Conservation (phyloP, 2,797 vertebrate species). For the Lophius americanus region DNA sequence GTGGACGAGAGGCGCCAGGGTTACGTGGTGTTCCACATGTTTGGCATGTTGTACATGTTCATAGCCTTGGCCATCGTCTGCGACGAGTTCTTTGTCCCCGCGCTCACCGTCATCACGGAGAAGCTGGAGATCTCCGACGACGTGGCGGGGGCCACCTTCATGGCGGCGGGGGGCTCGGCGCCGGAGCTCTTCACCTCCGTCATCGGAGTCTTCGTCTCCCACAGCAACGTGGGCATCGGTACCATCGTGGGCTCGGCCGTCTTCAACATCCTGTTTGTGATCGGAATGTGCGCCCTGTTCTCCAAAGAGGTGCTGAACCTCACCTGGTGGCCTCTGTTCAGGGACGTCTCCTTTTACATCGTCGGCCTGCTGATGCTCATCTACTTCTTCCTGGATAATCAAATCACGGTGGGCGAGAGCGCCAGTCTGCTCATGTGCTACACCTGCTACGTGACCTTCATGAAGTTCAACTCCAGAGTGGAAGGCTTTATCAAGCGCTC, state of each 20-base stretch:
- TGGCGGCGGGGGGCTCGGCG: conserved; percentile 96
- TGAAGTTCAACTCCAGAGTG: conserved; percentile 93
- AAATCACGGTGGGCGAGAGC: conserved; percentile 89
- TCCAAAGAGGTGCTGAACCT: conserved; percentile 94
- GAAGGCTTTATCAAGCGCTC: conserved; percentile 86
- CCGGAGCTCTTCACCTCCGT: conserved; percentile 98
- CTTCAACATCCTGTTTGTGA: conserved; percentile 98
- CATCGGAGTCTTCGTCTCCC: conserved; percentile 95
- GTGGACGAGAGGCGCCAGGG: conserved; percentile 89
- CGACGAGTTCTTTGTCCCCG: conserved; percentile 97
- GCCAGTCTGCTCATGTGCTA: conserved; percentile 88
- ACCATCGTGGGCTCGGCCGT: conserved; percentile 97
- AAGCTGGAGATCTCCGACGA: conserved; percentile 94
- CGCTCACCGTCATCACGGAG: conserved; percentile 95
- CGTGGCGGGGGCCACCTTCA: conserved; percentile 96
- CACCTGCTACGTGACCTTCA: conserved; percentile 91
- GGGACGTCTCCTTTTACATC: conserved; percentile 96
- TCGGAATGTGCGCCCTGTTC: conserved; percentile 98
- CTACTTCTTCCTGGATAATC: conserved; percentile 95
- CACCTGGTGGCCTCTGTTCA: conserved; percentile 98
- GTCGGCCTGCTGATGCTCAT: conserved; percentile 94
- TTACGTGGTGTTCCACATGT: conserved; percentile 88
- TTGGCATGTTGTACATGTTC: conserved; percentile 98
- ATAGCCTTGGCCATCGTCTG: conserved; percentile 96
- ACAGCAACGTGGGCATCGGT: conserved; percentile 96